Base-by-base conservation (phyloP, 2,113 vertebrate genomes). In the Illadopsis cleaveri region DNA sequence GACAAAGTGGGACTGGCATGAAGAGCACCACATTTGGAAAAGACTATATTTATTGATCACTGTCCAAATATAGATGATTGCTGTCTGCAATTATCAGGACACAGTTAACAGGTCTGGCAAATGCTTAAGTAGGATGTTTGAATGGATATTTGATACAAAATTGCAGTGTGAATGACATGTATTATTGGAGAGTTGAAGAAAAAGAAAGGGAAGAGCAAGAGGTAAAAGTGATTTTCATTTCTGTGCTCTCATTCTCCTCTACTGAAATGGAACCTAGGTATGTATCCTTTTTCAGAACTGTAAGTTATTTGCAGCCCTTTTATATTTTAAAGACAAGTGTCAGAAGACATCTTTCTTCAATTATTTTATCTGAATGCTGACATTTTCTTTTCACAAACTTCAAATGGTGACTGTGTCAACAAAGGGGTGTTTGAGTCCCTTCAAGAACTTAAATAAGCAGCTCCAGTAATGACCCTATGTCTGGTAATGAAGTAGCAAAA, bases 331-430 rank as follows among this genome's bases (percentile, higher is more conserved):
- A 73, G 35, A 83, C 54, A 86, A 22, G 30, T 92, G 82, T 89
- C 69, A 81, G 76, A 89, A 82, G 69, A 65, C 45, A 45, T 88
- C 20, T 81, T 96, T 90, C 72, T 86, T 81, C 35, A 83, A 11
- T 93, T 96, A 82, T 89, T 94, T 84, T 58, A 71, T 70, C 35
- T 62, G 80, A 92, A 96, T 90, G 51, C 54, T 83, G 91, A 83
- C 68, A 75, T 91, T 84, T 93, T 91, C 65, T 68, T 95, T 87
- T 89, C 33, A 75, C 69, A 78, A 88, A 81, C 56, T 92, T 92
- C 65, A 82, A 9, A 65, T 89, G 65, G 24, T 89, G 69, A 51
- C 40, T 80, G 33, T 86, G 77, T 92, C 80, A 90, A 89, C 86
- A 91, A 60, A 72, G 75, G 65, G 27, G 11, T 71, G 7, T 58